Evolutionary conservation across 2,113 vertebrate species (phyloP).

Genomic region (Collichthys lucidus): DNA sequence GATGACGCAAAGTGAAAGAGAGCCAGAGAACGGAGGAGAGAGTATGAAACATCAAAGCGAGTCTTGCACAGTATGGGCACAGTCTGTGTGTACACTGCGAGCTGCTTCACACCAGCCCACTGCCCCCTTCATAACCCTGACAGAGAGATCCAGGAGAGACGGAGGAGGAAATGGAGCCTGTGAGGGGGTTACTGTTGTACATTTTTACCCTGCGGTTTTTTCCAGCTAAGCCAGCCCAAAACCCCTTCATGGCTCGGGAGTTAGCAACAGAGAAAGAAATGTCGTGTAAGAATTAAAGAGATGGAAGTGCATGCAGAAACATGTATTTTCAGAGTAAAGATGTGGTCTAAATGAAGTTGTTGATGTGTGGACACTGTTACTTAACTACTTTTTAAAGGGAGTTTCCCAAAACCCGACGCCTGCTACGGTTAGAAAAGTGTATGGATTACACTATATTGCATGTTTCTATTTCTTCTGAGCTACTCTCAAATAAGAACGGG

Average conservation of each 20-base stretch:
- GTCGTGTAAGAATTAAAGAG: constrained; percentile 3
- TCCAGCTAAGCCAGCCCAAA: constrained; percentile 41
- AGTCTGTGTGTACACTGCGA: constrained; percentile 13
- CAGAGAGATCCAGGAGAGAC: constrained; percentile 35
- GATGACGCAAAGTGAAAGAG: constrained; percentile 37
- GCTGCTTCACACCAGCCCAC: constrained; percentile 28
- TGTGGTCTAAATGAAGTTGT: constrained; percentile 19
- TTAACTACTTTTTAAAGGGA: constrained; percentile 9
- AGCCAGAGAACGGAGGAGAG: background rate
- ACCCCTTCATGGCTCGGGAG: constrained; percentile 34
- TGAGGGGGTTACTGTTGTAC: constrained; percentile 62
- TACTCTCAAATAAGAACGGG: background rate
- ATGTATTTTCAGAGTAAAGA: constrained; percentile 32
- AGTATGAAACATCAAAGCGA: constrained; percentile 25
- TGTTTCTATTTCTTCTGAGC: background rate
- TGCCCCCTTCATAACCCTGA: constrained; percentile 40
- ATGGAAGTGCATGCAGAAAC: constrained; percentile 21
- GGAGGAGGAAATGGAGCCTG: constrained; percentile 42
- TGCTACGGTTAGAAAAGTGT: background rate
- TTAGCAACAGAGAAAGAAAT: constrained; percentile 29
- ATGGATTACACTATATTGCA: constrained; percentile 6
- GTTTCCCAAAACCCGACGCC: constrained; percentile 3
- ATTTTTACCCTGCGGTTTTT: constrained; percentile 69
- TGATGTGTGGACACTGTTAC: constrained; percentile 20
- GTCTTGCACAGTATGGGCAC: constrained; percentile 15